phyloP scores from a whole-genome alignment of 1,140 invertebrate species.

The Dufourea novaeangliae region DNA sequence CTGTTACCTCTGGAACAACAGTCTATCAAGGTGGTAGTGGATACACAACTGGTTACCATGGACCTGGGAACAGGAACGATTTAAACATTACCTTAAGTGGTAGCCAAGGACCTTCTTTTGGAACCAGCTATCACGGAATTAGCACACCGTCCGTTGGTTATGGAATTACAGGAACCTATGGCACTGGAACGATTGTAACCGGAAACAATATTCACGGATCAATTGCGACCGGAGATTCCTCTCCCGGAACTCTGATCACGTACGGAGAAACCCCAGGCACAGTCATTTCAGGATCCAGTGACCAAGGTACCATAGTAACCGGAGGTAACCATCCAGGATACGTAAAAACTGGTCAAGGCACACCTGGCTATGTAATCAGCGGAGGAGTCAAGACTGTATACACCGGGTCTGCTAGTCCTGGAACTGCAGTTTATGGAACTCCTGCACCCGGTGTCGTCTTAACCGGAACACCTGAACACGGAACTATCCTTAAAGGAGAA shows the following conservation, averaged over 20 bases:
- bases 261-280: slow-evolving; percentile 51
- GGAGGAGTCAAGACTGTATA: slow-evolving; percentile 61
- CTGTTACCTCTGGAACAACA: neutral
- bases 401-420: slow-evolving; percentile 23
- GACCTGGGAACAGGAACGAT: neutral
- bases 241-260: slow-evolving; percentile 41
- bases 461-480: slow-evolving; percentile 25
- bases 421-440: slow-evolving; percentile 40
- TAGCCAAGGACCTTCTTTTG: neutral
- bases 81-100: slow-evolving; percentile 12
- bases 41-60: neutral
- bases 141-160: neutral
- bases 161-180: neutral
- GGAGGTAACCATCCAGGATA: slow-evolving; percentile 58
- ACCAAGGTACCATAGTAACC: slow-evolving; percentile 48
- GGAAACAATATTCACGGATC: slow-evolving; percentile 38
- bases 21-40: neutral
- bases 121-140: neutral
- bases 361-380: slow-evolving; percentile 63
- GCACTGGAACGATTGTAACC: slow-evolving; percentile 11
- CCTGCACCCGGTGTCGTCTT: slow-evolving; percentile 27
- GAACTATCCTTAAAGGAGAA: slow-evolving; percentile 48
- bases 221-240: slow-evolving; percentile 42
- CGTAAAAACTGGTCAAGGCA: slow-evolving; percentile 48
- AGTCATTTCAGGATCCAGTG: slow-evolving; percentile 14